These are phyloP conservation scores for Brachionus calyciflorus DNA, from an alignment of 1,140 invertebrate species.

Conservation along the genomic window DNA sequence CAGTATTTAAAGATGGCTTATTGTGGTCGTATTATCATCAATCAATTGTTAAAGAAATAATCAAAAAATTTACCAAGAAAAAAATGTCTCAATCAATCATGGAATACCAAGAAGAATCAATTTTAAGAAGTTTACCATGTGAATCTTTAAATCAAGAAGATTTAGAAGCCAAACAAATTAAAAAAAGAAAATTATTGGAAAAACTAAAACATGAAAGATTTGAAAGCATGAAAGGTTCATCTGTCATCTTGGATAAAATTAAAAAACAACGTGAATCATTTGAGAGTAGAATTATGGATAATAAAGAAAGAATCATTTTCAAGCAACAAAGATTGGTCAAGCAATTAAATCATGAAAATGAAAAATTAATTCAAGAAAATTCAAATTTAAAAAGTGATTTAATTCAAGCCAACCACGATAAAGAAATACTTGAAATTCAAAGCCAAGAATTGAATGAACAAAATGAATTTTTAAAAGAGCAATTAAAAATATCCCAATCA, in stretches of 20 bases:
- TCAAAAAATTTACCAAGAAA: no score
- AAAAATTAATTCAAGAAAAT: not conserved
- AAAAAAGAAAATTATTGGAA: not conserved
- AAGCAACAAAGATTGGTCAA: not conserved
- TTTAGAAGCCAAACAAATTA: no score
- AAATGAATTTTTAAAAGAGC: not conserved
- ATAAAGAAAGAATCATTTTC: not conserved
- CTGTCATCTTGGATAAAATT: not conserved
- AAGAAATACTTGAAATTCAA: not conserved
- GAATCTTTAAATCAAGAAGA: no score
- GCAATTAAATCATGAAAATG: not conserved
- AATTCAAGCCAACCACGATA: not conserved
- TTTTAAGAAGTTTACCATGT: no score
- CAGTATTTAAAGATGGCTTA: no score
- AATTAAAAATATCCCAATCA: not conserved
- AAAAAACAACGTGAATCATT: not conserved
- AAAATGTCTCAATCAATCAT: no score
- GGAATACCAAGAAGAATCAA: no score
- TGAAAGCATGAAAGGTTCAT: conserved; percentile 3
- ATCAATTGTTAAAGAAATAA: no score
- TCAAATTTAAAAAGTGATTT: not conserved
- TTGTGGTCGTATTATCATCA: no score
- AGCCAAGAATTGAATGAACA: not conserved
- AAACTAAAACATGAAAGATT: conserved; percentile 1
- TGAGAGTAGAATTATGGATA: not conserved